Evolutionary conservation across 92 coral and sea anemone species (phyloP).

Genomic region (Hydrozoanthus gracilis): DNA sequence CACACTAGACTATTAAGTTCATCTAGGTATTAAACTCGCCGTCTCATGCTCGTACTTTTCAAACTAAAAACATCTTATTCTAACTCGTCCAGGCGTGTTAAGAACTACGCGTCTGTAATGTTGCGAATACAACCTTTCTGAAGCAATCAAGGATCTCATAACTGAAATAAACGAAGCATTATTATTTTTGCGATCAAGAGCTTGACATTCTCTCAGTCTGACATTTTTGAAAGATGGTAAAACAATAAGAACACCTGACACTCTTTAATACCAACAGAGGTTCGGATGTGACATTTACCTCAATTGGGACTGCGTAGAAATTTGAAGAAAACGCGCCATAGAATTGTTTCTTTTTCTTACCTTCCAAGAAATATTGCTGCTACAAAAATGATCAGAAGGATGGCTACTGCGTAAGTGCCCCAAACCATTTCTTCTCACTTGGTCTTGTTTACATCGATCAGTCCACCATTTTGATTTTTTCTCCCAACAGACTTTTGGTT

Average conservation of each 20-base stretch:
- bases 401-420: constrained; percentile 56
- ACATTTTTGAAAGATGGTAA: too few relatives aligned
- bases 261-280: too few relatives aligned
- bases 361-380: constrained; percentile 83
- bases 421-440: constrained; percentile 56
- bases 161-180: neutral
- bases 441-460: neutral
- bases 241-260: too few relatives aligned
- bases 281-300: too few relatives aligned
- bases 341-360: constrained; percentile 42
- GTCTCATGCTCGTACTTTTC: neutral
- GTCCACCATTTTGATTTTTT: constrained; percentile 32
- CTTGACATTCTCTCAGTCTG: neutral
- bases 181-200: neutral
- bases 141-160: neutral
- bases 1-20: too few relatives aligned
- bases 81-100: too few relatives aligned
- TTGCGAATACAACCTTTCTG: too few relatives aligned
- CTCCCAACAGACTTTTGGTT: neutral
- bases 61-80: neutral
- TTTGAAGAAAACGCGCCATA: neutral
- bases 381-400: constrained; percentile 51
- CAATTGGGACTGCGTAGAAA: too few relatives aligned
- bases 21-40: too few relatives aligned
- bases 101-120: too few relatives aligned